phyloP scores from a whole-genome alignment of 2,888 invertebrate genomes.

The Oxystoma pomonae region DNA sequence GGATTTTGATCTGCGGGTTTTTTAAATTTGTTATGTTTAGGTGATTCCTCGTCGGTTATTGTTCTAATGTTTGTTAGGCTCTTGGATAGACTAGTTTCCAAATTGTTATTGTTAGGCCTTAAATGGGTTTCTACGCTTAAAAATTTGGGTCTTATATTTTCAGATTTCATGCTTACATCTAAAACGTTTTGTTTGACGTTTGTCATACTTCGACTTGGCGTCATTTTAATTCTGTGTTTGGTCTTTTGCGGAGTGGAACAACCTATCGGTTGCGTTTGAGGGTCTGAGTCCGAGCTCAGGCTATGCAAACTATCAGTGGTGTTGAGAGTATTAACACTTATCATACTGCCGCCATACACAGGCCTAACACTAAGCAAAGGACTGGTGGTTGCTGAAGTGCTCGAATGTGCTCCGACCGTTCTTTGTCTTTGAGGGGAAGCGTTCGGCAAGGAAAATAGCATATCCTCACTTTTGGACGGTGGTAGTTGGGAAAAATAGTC shows the following conservation, averaged over 20 bases:
- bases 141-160: slow-evolving; percentile 37
- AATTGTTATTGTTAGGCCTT: slow-evolving; percentile 33
- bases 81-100: slow-evolving; percentile 44
- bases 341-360: slow-evolving; percentile 59
- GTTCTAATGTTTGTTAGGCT: slow-evolving; percentile 45
- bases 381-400: slow-evolving; percentile 64
- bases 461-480: slow-evolving; percentile 78
- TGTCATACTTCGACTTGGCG: slow-evolving; percentile 59
- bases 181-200: slow-evolving; percentile 52
- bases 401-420: slow-evolving; percentile 54
- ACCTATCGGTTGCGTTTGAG: slow-evolving; percentile 49
- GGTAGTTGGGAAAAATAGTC: slow-evolving; percentile 52
- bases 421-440: slow-evolving; percentile 33
- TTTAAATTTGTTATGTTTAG: slow-evolving; percentile 30
- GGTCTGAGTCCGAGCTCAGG: slow-evolving; percentile 61
- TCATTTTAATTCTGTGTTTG: slow-evolving; percentile 53
- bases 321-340: slow-evolving; percentile 59
- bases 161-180: slow-evolving; percentile 30
- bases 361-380: slow-evolving; percentile 62
- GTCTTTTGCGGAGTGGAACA: slow-evolving; percentile 49
- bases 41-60: slow-evolving; percentile 32
- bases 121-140: slow-evolving; percentile 36
- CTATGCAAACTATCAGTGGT: slow-evolving; percentile 60
- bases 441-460: slow-evolving; percentile 49
- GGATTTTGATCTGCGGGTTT: slow-evolving; percentile 22